Evolutionary conservation across 2,888 invertebrate genomes (phyloP).

Genomic region (Danaus chrysippus): DNA sequence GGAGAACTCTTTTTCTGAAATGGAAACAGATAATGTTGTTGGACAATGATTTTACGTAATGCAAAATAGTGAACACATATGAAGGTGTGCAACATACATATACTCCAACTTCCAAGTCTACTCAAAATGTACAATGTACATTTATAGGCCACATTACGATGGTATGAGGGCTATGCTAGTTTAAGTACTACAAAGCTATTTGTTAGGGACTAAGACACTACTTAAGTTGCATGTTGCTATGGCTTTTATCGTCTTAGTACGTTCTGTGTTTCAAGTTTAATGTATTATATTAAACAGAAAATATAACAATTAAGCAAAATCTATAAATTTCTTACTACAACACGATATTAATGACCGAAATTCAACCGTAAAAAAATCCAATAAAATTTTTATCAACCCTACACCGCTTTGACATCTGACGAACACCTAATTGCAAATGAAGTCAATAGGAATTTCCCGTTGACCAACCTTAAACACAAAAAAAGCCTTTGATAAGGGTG

Average conservation of each 20-base stretch:
- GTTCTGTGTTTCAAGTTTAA: slow-evolving; percentile 1
- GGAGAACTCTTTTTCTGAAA: too few relatives aligned
- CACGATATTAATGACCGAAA: not conserved
- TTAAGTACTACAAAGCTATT: not conserved
- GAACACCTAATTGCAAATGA: slow-evolving; percentile 27
- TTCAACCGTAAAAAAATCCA: slow-evolving; percentile 5
- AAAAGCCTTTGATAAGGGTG: slow-evolving; percentile 24
- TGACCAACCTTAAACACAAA: slow-evolving; percentile 20
- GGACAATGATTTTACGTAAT: too few relatives aligned
- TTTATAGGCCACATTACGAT: not conserved
- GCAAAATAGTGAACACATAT: too few relatives aligned
- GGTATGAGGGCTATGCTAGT: not conserved
- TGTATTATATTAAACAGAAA: not conserved
- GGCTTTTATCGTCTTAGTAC: slow-evolving; percentile 1
- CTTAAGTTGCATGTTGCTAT: slow-evolving; percentile 7
- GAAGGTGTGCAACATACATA: too few relatives aligned
- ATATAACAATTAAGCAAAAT: not conserved
- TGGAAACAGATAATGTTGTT: too few relatives aligned
- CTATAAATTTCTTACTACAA: not conserved
- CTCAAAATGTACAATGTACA: not conserved
- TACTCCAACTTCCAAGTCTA: too few relatives aligned
- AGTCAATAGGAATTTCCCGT: slow-evolving; percentile 23
- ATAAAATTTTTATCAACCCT: slow-evolving; percentile 21
- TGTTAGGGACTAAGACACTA: slow-evolving; percentile 11
- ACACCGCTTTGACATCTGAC: slow-evolving; percentile 27